Conservation (phyloP, 2,113 vertebrate genomes). For the Callospermophilus lateralis region DNA sequence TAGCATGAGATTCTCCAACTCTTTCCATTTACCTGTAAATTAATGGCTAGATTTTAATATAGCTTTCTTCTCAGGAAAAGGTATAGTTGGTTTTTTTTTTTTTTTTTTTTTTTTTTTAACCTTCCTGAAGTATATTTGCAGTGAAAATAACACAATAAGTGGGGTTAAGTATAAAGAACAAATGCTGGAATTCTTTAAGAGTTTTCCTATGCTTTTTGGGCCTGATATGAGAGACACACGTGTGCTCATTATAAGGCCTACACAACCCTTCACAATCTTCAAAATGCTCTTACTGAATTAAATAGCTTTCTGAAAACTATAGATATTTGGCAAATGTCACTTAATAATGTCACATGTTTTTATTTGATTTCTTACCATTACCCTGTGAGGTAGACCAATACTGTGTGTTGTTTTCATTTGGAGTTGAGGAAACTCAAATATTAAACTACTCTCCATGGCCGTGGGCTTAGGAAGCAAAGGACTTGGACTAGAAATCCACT, state of each 20-base stretch:
- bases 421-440: background rate
- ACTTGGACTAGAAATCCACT: background rate
- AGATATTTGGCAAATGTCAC: constrained; percentile 17
- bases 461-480: constrained; percentile 40
- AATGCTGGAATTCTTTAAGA: constrained; percentile 34
- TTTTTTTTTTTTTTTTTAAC: constrained; percentile 58
- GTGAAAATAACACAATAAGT: constrained; percentile 52
- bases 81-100: background rate
- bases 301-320: constrained; percentile 13
- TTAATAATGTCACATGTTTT: background rate
- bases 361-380: constrained; percentile 32
- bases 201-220: background rate
- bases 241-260: constrained; percentile 28
- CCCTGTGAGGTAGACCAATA: background rate
- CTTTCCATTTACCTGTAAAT: no score
- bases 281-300: constrained; percentile 12
- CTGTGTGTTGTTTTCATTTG: background rate
- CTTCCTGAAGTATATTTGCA: constrained; percentile 17
- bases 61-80: background rate
- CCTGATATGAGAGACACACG: constrained; percentile 30
- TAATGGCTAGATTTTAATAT: constrained; percentile 31
- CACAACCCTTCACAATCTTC: constrained; percentile 41
- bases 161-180: constrained; percentile 5
- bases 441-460: background rate
- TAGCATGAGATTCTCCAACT: no score